Evolutionary conservation across 2,797 vertebrate genomes (phyloP).

Genomic region (Myotis planiceps): DNA sequence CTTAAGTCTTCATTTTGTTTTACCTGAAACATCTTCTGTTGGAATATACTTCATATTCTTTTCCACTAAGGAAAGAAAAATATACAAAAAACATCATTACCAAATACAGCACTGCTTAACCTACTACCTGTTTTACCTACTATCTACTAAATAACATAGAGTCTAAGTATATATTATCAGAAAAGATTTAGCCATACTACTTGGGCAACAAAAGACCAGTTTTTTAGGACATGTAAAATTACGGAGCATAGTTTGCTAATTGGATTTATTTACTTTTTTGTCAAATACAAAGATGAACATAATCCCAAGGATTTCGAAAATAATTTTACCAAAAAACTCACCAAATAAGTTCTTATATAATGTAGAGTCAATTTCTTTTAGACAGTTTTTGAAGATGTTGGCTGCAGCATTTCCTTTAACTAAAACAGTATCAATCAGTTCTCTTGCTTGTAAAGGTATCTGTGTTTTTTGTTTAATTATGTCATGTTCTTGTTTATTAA

Average conservation of each 20-base stretch:
- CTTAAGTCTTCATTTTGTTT: constrained; percentile 46
- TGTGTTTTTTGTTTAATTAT: constrained; percentile 94
- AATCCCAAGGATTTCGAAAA: constrained; percentile 23
- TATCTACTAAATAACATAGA: not conserved
- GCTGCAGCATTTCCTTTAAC: constrained; percentile 95
- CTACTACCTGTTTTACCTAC: not conserved
- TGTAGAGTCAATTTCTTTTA: constrained; percentile 93
- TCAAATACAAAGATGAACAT: not conserved
- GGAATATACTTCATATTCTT: constrained; percentile 88
- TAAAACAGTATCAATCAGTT: constrained; percentile 94
- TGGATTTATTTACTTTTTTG: not conserved
- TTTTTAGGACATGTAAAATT: not conserved
- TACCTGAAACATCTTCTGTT: constrained; percentile 89
- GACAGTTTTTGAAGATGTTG: constrained; percentile 95
- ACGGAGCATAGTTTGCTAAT: not conserved
- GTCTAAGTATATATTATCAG: not conserved
- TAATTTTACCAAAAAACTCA: constrained; percentile 80
- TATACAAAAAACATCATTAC: constrained; percentile 30
- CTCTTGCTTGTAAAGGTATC: constrained; percentile 93
- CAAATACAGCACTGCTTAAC: not conserved
- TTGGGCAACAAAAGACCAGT: not conserved
- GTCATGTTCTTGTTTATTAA: constrained; percentile 91
- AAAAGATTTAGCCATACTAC: not conserved
- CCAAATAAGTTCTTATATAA: constrained; percentile 96
- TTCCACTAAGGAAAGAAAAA: constrained; percentile 83